Conservation (phyloP, 37 sponge, comb jelly and placozoan species). For the Amphimedon queenslandica region DNA sequence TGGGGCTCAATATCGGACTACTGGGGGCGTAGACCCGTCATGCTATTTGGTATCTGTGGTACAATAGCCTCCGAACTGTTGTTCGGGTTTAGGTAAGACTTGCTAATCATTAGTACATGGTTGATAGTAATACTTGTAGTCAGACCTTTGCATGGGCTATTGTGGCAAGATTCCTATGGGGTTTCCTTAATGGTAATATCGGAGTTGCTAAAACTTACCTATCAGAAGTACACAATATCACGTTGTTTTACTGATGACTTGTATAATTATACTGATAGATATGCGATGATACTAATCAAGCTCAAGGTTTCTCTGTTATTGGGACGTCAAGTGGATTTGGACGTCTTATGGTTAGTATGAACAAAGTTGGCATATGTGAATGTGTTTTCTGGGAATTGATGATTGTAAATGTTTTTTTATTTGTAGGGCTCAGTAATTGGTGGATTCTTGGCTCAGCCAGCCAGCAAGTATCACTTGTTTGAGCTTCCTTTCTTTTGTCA, state of each 20-base stretch:
- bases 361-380: background rate
- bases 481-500: conserved; percentile 67
- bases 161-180: conserved; percentile 76
- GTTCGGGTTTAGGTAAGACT: conserved; percentile 60
- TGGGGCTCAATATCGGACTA: conserved; percentile 84
- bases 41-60: conserved; percentile 62
- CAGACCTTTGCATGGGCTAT: conserved; percentile 87
- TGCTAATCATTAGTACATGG: background rate
- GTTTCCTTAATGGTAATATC: conserved; percentile 77
- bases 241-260: background rate
- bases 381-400: background rate
- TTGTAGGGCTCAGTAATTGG: conserved; percentile 72
- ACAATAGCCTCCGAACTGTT: conserved; percentile 42
- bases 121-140: conserved; percentile 3
- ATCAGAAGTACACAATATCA: conserved; percentile 60
- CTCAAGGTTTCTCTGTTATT: conserved; percentile 68
- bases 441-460: conserved; percentile 85
- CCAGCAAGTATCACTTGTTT: conserved; percentile 61
- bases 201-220: conserved; percentile 85
- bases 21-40: conserved; percentile 62
- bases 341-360: conserved; percentile 59
- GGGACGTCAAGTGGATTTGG: conserved; percentile 50
- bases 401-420: conserved; percentile 3
- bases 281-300: conserved; percentile 89
- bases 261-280: conserved; percentile 33